Base-by-base conservation (phyloP, 2,888 invertebrate genomes). In the Watsonalla cultraria region DNA sequence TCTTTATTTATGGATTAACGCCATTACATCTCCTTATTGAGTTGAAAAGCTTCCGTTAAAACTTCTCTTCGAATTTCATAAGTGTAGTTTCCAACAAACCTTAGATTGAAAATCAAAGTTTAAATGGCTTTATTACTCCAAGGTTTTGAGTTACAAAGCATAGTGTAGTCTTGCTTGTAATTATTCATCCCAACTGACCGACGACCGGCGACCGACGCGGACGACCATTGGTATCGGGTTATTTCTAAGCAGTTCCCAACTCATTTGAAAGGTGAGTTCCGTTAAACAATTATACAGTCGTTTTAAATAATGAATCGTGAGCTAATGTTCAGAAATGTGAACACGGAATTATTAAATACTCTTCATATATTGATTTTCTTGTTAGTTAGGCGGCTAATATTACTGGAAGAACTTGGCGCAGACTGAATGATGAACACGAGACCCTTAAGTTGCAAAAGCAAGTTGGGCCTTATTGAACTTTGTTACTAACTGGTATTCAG, bases 131-230 rank as follows among this genome's bases (percentile, higher is more conserved):
- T 74, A 78, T 77, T 78, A 72, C 70, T 73, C 58, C 54, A 72
- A 72, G 71, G 82, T 82, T 78, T 87, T 74, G 68, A 62, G 62
- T 88, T 87, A 83, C 89, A 87, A 88, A 89, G 86, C 77, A 70
- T 71, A 62, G 70, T 65, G 65, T 67, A 76, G 76, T 77, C 76
- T 76, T 78, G 77, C 77, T 80, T 82, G 77, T 85, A 86, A 87
- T 87, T 84, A 86, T 79, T 80, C 67, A 72, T 74, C 77, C 78
- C 72, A 58, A 76, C 71, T 84, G 80, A 76, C 82, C 83, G 68
- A 62, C 62, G 63, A 55, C 63, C 71, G 71, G 70, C 80, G 78
- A 79, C 24, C 24, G 24, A 24, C 24, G 24, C 24, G 24, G 24
- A 24, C 82, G 35, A 35, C 14, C 48, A 14, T 37, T 82, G 80